A percentile compares a stretch with the other conserved stretches of the same genome.
Conservation (phyloP, 2,888 invertebrate genomes). For the Electrophaes corylata region DNA sequence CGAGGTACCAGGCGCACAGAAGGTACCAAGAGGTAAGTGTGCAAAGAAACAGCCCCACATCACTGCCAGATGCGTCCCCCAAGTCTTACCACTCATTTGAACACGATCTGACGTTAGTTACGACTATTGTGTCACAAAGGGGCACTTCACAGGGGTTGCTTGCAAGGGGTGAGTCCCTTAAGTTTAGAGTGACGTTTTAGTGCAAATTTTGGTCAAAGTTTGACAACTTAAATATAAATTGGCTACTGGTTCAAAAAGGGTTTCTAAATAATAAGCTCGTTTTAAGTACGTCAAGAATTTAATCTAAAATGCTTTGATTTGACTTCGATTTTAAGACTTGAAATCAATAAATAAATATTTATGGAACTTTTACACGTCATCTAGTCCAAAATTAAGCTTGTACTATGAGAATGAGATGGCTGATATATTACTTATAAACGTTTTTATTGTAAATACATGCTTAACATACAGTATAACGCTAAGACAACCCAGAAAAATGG, state of each 20-base stretch:
- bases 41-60: conserved; percentile 24
- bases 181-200: conserved; percentile 23
- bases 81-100: conserved; percentile 40
- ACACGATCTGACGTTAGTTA: conserved; percentile 39
- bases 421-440: too few relatives aligned
- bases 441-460: too few relatives aligned
- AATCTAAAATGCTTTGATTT: too few relatives aligned
- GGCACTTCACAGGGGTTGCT: conserved; percentile 35
- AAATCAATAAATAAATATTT: too few relatives aligned
- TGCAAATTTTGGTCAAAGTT: conserved; percentile 24
- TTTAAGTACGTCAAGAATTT: too few relatives aligned
- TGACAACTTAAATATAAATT: conserved; percentile 15
- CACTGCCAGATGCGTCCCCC: conserved; percentile 38
- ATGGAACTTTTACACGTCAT: too few relatives aligned
- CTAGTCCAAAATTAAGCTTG: too few relatives aligned
- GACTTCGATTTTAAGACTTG: too few relatives aligned
- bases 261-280: background rate
- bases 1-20: conserved; percentile 34
- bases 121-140: conserved; percentile 37
- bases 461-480: too few relatives aligned
- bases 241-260: conserved; percentile 8
- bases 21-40: conserved; percentile 33
- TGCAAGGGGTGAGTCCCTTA: conserved; percentile 20
- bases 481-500: too few relatives aligned
- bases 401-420: too few relatives aligned